phyloP scores from a whole-genome alignment of 2,113 vertebrate species.

The Corythoichthys intestinalis region DNA sequence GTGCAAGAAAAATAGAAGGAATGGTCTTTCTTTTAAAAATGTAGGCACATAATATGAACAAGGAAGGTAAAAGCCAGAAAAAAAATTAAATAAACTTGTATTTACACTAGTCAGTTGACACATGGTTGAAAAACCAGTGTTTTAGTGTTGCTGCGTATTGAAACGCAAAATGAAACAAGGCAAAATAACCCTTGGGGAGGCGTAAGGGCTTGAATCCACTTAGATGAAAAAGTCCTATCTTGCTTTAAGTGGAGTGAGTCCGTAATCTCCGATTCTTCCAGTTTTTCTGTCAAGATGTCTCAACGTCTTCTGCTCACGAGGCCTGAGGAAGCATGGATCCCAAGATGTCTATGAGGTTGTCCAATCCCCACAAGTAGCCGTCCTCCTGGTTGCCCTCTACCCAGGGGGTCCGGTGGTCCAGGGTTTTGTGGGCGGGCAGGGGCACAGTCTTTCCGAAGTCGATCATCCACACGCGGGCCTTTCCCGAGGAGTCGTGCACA shows the following conservation, averaged over 20 bases:
- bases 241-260: slow-evolving; percentile 4
- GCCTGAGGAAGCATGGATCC: slow-evolving; percentile 59
- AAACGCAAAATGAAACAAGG: not conserved
- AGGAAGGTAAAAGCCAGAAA: slow-evolving; percentile 40
- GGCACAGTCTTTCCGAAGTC: slow-evolving; percentile 88
- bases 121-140: slow-evolving; percentile 36
- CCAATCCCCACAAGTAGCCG: slow-evolving; percentile 87
- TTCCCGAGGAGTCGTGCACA: slow-evolving; percentile 79
- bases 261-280: not conserved
- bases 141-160: slow-evolving; percentile 57
- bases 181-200: not conserved
- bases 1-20: slow-evolving; percentile 41
- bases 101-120: slow-evolving; percentile 53
- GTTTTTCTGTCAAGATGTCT: slow-evolving; percentile 6
- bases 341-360: slow-evolving; percentile 82
- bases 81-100: slow-evolving; percentile 57
- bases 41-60: slow-evolving; percentile 47
- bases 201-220: slow-evolving; percentile 14
- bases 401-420: slow-evolving; percentile 86
- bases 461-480: slow-evolving; percentile 88
- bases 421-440: slow-evolving; percentile 65
- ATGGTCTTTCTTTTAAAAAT: slow-evolving; percentile 44
- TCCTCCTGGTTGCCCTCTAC: slow-evolving; percentile 86
- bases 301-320: slow-evolving; percentile 23
- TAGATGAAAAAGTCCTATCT: slow-evolving; percentile 16